A percentile compares a stretch with the other conserved stretches of the same genome.
These are phyloP conservation scores for Cephalopterus ornatus DNA, from an alignment of 2,113 vertebrate genomes.

Conservation along the genomic window DNA sequence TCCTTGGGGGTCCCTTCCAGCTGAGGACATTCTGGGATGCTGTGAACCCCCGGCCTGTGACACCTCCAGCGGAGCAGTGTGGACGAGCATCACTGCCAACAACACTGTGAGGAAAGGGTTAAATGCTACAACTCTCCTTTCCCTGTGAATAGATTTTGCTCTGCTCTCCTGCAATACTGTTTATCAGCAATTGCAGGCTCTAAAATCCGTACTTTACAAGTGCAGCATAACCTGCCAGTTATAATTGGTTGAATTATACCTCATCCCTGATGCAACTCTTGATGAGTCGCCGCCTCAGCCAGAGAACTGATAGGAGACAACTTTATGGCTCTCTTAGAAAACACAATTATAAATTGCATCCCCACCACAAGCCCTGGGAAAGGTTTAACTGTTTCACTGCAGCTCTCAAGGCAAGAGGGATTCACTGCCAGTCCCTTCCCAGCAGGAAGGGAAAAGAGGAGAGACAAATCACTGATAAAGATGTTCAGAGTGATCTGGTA, in stretches of 20 bases:
- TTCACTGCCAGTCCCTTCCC: neutral
- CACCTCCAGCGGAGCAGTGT: neutral
- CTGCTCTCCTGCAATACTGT: slow-evolving; percentile 21
- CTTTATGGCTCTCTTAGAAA: slow-evolving; percentile 65
- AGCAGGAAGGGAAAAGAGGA: neutral
- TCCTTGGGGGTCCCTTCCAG: neutral
- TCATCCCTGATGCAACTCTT: slow-evolving; percentile 61
- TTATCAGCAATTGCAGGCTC: slow-evolving; percentile 65
- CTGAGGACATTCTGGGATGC: neutral
- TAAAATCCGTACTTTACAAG: slow-evolving; percentile 53
- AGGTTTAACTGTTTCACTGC: slow-evolving; percentile 46
- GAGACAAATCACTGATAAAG: neutral
- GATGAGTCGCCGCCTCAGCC: slow-evolving; percentile 53
- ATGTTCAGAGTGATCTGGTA: neutral
- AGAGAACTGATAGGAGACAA: slow-evolving; percentile 52
- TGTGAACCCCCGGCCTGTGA: no score
- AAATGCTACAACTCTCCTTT: neutral
- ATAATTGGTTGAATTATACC: slow-evolving; percentile 64
- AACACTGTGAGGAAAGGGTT: neutral
- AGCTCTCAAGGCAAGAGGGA: fast-evolving
- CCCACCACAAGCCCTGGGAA: neutral
- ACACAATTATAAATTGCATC: slow-evolving; percentile 60
- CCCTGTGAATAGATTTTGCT: neutral
- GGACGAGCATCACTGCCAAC: neutral
- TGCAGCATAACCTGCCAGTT: slow-evolving; percentile 61